phyloP scores from a whole-genome alignment of 2,888 invertebrate genomes.

The Gastracanthus pulcherrimus region DNA sequence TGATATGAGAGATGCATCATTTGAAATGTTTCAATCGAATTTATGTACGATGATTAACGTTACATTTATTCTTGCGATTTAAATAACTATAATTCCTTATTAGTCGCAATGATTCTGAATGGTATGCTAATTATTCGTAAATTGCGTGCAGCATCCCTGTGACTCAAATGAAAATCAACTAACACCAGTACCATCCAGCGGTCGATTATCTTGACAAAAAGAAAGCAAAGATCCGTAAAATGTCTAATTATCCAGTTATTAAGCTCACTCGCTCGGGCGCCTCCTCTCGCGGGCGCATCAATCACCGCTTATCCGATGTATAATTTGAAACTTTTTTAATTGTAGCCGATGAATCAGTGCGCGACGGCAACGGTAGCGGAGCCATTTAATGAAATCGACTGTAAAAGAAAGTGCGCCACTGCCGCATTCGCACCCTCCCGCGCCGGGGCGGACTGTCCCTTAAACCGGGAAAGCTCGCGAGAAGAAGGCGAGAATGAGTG shows the following conservation, averaged over 20 bases:
- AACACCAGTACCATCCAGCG: neutral
- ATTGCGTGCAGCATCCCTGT: no score
- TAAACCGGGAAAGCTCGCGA: neutral
- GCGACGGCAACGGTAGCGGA: neutral
- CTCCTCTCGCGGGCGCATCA: slow-evolving; percentile 18
- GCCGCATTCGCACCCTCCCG: no score
- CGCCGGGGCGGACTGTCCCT: slow-evolving; percentile 30
- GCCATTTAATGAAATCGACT: slow-evolving; percentile 53
- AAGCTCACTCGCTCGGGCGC: neutral
- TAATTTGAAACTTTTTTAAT: slow-evolving; percentile 56
- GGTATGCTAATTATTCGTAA: no score
- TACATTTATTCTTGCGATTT: no score
- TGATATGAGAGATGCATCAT: neutral
- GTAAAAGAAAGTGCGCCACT: slow-evolving; percentile 31
- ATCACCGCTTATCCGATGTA: slow-evolving; percentile 53
- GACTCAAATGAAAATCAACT: neutral
- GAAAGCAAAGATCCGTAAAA: slow-evolving; percentile 7
- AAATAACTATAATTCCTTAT: no score
- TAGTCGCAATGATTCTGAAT: no score
- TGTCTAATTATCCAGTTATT: slow-evolving; percentile 49
- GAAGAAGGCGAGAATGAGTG: neutral
- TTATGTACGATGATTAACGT: neutral
- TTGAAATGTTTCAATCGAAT: neutral
- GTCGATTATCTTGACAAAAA: neutral
- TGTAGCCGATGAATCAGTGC: slow-evolving; percentile 40